Conservation (phyloP, 2,797 vertebrate genomes). For the Enteromius radiatus region DNA sequence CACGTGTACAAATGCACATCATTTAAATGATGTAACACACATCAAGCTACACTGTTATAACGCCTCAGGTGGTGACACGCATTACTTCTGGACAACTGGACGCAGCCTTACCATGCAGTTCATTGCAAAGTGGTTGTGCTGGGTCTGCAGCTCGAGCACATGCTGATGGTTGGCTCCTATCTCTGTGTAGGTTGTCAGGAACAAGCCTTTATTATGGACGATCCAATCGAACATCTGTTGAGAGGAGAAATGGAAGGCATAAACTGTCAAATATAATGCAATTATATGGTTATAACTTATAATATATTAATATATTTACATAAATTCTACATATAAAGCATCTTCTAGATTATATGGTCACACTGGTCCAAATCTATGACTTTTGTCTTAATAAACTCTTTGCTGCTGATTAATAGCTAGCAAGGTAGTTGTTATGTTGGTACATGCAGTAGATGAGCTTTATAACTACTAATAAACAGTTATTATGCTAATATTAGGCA, state of each 20-base stretch:
- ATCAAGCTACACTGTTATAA: constrained; percentile 14
- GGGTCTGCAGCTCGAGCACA: constrained; percentile 88
- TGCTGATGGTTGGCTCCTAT: constrained; percentile 87
- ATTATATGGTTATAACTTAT: too few relatives aligned
- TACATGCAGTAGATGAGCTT: neutral
- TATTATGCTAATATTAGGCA: neutral
- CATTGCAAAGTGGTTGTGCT: constrained; percentile 90
- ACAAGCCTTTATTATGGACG: constrained; percentile 85
- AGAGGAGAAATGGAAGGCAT: constrained; percentile 31
- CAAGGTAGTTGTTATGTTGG: too few relatives aligned
- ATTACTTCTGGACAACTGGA: constrained; percentile 33
- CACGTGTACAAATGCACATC: constrained; percentile 22
- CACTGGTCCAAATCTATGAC: too few relatives aligned
- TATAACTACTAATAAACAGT: neutral
- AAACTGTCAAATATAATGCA: constrained; percentile 35
- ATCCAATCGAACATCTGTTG: constrained; percentile 89
- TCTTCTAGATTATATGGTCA: neutral
- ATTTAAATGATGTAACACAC: constrained; percentile 26
- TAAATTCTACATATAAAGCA: neutral
- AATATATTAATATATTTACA: too few relatives aligned
- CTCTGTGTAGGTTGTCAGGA: constrained; percentile 88
- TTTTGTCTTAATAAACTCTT: too few relatives aligned
- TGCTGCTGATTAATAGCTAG: too few relatives aligned
- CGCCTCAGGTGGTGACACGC: constrained; percentile 14
- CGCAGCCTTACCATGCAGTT: constrained; percentile 88